Base-by-base conservation (phyloP, 2,797 vertebrate species). In the Lindbergichthys nudifrons region DNA sequence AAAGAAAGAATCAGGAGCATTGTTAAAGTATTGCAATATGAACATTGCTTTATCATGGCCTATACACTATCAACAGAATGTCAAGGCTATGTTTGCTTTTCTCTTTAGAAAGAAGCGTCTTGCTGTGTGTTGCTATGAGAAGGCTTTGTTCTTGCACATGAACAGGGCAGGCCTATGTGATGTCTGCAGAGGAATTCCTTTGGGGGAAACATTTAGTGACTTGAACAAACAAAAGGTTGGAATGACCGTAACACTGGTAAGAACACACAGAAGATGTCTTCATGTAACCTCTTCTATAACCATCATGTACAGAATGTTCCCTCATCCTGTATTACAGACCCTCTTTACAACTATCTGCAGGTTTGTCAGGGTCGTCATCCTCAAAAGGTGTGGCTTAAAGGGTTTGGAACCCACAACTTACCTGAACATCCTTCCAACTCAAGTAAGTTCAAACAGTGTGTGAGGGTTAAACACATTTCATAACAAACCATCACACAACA, bases 301-400 rank as follows among this genome's bases (percentile, higher is more conserved):
- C 41, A 18, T 70, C 39, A 52, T 58, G 48, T n/a, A 18, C 3
- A 70, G 47, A 52, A 41, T 21, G 32, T 15, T 42, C 4, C 68
- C 9, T n/a, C 65, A 18, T 13, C 15, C n/a, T 19, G 43, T 11
- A 18, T 36, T 21, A 45, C 11, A 53, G 5, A 53, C 18, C 21
- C 19, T 23, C 11, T 47, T 46, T 12, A 18, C 63, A 52, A 23
- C 62, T 18, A 18, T 30, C 18, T 26, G 23, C 64, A 66, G 41
- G 23, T 32, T 19, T 8, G 13, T 46, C 26, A 4, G 47, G 6
- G 32, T 36, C 32, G 8, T 36, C 32, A 1, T 21, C 62, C 8
- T n/a, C 32, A 36, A 9, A 36, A 36, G 8, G 7, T 8, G 32
- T 36, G 32, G 21, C 36, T 23, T 42, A 19, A 19, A n/a, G 53